phyloP scores from a whole-genome alignment of 2,113 vertebrate species.

The Ranitomeya variabilis region DNA sequence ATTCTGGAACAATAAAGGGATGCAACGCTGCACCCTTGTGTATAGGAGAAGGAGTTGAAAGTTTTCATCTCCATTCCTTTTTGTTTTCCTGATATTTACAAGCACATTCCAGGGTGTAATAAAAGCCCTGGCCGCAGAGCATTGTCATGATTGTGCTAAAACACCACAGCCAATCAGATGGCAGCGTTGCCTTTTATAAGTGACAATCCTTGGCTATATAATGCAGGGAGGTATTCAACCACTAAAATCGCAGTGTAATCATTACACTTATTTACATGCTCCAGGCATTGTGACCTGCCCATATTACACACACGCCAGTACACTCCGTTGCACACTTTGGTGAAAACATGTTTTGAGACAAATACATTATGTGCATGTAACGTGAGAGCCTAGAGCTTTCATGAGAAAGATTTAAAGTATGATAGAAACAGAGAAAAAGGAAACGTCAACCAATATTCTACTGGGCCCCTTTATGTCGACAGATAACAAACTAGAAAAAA shows the following conservation, averaged over 20 bases:
- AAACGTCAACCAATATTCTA: background rate
- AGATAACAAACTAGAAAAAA: background rate
- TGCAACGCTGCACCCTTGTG: background rate
- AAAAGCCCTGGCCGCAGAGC: background rate
- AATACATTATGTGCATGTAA: background rate
- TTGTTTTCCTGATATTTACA: background rate
- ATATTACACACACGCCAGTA: background rate
- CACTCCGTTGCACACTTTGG: background rate
- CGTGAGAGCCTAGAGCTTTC: background rate
- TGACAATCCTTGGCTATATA: slow-evolving; percentile 17
- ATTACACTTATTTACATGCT: slow-evolving; percentile 20
- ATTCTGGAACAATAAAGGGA: background rate
- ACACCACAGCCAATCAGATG: background rate
- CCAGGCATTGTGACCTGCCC: background rate
- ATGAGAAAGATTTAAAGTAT: background rate
- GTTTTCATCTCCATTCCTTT: background rate
- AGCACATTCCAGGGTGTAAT: slow-evolving; percentile 32
- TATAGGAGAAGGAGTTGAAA: background rate
- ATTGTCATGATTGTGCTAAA: slow-evolving; percentile 9
- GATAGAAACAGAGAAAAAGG: background rate
- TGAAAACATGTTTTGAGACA: slow-evolving; percentile 7
- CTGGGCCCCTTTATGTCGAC: too few species aligned
- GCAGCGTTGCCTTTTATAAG: background rate
- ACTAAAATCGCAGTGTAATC: slow-evolving; percentile 12
- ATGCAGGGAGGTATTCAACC: background rate